phyloP scores from a whole-genome alignment of 2,113 vertebrate genomes.

The Chaetodon auriga region DNA sequence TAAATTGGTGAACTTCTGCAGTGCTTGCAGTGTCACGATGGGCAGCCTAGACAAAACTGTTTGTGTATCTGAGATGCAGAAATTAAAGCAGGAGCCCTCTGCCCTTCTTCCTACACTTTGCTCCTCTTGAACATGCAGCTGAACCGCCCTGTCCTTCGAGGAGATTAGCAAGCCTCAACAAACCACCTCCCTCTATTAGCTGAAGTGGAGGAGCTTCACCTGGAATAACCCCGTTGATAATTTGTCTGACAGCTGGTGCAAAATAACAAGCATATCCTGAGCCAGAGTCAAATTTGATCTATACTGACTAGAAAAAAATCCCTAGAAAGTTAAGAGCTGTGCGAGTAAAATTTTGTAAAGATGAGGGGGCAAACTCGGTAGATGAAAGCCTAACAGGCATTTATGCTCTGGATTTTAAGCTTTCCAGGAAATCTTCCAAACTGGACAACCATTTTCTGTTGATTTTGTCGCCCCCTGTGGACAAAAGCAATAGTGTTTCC shows the following conservation, averaged over 20 bases:
- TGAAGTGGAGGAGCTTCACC: constrained; percentile 2
- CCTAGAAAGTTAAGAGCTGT: not conserved
- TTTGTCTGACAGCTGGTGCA: not conserved
- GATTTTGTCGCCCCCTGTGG: too few species aligned
- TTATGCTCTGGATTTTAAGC: not conserved
- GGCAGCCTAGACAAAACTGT: not conserved
- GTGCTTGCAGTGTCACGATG: not conserved
- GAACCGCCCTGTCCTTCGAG: not conserved
- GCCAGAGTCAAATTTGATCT: too few species aligned
- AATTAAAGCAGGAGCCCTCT: not conserved
- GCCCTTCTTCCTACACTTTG: not conserved
- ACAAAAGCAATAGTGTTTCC: too few species aligned
- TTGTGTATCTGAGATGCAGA: constrained; percentile 19
- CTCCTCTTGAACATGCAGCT: constrained; percentile 22
- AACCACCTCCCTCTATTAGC: constrained; percentile 17
- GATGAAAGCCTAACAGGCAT: not conserved
- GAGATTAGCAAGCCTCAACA: not conserved
- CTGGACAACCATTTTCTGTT: not conserved
- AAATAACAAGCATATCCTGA: not conserved
- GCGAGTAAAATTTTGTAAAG: not conserved
- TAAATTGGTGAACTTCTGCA: not conserved
- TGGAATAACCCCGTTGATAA: not conserved
- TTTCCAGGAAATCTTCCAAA: too few species aligned
- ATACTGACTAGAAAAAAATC: not conserved
- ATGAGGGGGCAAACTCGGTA: not conserved